phyloP scores from a whole-genome alignment of 2,888 invertebrate species.

The Lathronympha strigana region DNA sequence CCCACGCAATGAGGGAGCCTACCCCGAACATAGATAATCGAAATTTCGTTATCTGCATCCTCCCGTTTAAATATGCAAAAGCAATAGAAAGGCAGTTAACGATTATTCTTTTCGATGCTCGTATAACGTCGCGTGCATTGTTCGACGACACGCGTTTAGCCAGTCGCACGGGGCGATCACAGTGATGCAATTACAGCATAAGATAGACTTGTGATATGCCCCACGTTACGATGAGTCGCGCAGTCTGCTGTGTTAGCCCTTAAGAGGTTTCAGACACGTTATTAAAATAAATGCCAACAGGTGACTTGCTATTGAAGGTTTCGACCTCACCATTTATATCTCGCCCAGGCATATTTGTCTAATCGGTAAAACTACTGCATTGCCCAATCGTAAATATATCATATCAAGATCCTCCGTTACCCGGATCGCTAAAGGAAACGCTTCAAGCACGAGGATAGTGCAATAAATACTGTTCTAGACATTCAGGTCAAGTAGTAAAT shows the following conservation, averaged over 20 bases:
- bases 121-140: background rate
- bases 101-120: no score
- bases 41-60: no score
- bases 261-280: background rate
- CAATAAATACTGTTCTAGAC: constrained; percentile 36
- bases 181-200: constrained; percentile 1
- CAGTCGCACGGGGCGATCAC: background rate
- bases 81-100: no score
- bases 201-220: background rate
- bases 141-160: background rate
- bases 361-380: background rate
- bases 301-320: background rate
- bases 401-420: constrained; percentile 30
- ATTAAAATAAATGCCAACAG: background rate
- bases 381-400: constrained; percentile 7
- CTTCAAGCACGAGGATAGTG: constrained; percentile 26
- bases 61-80: no score
- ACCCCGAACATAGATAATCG: no score
- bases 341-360: background rate
- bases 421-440: constrained; percentile 23
- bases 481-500: constrained; percentile 37
- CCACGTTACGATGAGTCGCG: background rate
- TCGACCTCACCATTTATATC: background rate
- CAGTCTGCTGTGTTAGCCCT: background rate
- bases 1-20: no score